phyloP scores from a whole-genome alignment of 2,113 vertebrate species.

The Panthera uncia region DNA sequence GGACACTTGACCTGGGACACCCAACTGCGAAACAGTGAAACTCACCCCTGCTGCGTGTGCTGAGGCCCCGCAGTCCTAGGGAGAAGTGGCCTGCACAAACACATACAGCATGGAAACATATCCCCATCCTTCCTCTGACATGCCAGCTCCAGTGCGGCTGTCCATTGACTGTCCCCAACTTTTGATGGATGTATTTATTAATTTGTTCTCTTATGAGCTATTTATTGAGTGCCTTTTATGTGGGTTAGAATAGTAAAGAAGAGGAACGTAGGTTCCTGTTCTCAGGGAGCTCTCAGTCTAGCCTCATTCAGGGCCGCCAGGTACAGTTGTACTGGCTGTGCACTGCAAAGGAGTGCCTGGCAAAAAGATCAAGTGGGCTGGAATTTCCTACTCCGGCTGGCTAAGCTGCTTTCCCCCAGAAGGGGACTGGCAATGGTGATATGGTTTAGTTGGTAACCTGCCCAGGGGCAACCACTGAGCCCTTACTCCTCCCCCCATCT shows the following conservation, averaged over 20 bases:
- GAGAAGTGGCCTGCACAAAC: neutral
- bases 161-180: neutral
- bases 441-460: neutral
- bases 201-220: neutral
- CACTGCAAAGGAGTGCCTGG: neutral
- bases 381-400: neutral
- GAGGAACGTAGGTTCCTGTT: neutral
- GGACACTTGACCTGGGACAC: neutral
- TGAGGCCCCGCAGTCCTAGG: neutral
- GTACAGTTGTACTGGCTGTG: neutral
- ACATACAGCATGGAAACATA: neutral
- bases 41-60: neutral
- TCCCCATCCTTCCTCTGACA: neutral
- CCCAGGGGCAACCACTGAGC: neutral
- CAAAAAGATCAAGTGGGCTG: neutral
- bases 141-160: neutral
- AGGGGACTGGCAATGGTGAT: neutral
- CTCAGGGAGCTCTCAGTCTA: neutral
- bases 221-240: slow-evolving; percentile 55
- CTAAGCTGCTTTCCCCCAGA: neutral
- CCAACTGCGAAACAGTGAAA: neutral
- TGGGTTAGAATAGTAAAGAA: neutral
- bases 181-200: slow-evolving; percentile 61
- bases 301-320: neutral
- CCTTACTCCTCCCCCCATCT: neutral